Percentiles rank a stretch among this genome's conserved stretches.
Conservation (phyloP, 2,113 vertebrate species). For the Antechinus stuartii region DNA sequence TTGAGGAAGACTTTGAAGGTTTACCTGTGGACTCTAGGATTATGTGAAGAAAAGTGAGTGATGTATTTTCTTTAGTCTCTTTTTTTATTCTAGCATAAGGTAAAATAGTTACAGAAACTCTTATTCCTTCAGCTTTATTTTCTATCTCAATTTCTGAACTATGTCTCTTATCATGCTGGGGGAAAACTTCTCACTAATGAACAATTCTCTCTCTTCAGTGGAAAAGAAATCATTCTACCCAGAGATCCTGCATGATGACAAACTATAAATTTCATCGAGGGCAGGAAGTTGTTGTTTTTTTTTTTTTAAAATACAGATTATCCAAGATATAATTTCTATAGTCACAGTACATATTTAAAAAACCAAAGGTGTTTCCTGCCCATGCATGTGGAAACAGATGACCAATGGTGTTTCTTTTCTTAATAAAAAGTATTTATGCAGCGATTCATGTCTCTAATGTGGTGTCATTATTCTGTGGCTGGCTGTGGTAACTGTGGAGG, state of each 20-base stretch:
- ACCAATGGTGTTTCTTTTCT: conserved; percentile 79
- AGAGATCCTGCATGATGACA: conserved; percentile 54
- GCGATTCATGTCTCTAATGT: conserved; percentile 76
- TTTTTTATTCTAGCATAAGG: conserved; percentile 39
- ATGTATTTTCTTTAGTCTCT: neutral
- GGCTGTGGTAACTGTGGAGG: conserved; percentile 50
- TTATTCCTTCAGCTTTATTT: conserved; percentile 17
- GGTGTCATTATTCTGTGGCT: conserved; percentile 71
- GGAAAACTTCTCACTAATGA: conserved; percentile 7
- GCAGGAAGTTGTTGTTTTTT: conserved; percentile 49
- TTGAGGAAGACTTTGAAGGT: neutral
- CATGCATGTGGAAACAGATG: conserved; percentile 75
- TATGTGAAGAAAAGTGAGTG: neutral
- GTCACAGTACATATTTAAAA: conserved; percentile 72
- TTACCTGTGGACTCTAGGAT: conserved; percentile 9
- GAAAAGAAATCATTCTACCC: neutral
- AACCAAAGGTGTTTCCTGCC: conserved; percentile 70
- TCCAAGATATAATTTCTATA: conserved; percentile 68
- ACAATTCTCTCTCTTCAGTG: conserved; percentile 26
- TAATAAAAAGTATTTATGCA: conserved; percentile 70
- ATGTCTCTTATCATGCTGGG: conserved; percentile 10
- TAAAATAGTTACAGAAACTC: neutral
- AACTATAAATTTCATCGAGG: conserved; percentile 61
- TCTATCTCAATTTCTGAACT: neutral
- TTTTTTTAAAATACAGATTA: conserved; percentile 74